A percentile compares a stretch with the other conserved stretches of the same genome.
These are phyloP conservation scores for Crypturellus undulatus DNA, from an alignment of 2,113 vertebrate species.

Conservation along the genomic window DNA sequence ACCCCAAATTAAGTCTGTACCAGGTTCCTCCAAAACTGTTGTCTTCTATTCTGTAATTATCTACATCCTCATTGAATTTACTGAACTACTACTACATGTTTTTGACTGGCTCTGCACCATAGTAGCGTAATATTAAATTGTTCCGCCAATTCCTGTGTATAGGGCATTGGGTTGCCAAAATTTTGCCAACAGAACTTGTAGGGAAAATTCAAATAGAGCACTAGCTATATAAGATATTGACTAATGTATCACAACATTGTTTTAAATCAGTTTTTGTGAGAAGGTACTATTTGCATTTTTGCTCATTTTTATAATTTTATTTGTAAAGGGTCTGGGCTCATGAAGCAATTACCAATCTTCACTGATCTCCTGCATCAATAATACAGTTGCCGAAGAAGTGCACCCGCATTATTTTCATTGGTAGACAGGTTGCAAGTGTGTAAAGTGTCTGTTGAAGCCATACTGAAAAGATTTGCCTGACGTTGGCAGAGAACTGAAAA, in stretches of 20 bases:
- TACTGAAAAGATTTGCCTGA: neutral
- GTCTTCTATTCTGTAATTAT: conserved; percentile 3
- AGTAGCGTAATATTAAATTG: neutral
- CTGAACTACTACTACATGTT: neutral
- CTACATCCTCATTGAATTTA: neutral
- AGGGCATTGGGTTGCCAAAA: neutral
- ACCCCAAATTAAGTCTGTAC: neutral
- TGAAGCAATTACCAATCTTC: conserved; percentile 9
- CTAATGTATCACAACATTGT: neutral
- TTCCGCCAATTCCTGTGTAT: neutral
- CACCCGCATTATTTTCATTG: neutral
- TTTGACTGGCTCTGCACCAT: neutral
- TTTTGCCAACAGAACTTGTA: neutral
- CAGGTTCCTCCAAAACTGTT: neutral
- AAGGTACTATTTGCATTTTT: neutral
- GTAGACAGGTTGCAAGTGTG: conserved; percentile 15
- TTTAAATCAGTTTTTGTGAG: neutral
- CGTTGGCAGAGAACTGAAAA: neutral
- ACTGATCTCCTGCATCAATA: conserved; percentile 17
- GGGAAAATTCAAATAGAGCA: neutral
- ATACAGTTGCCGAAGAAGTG: conserved; percentile 8
- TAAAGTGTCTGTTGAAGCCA: neutral
- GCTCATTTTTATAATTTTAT: neutral
- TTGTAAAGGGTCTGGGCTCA: neutral
- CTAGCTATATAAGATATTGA: neutral